Evolutionary conservation across 2,888 invertebrate genomes (phyloP), one percentile per base, ranked within the genome.

Genomic region (Lamellibrachia columna): DNA sequence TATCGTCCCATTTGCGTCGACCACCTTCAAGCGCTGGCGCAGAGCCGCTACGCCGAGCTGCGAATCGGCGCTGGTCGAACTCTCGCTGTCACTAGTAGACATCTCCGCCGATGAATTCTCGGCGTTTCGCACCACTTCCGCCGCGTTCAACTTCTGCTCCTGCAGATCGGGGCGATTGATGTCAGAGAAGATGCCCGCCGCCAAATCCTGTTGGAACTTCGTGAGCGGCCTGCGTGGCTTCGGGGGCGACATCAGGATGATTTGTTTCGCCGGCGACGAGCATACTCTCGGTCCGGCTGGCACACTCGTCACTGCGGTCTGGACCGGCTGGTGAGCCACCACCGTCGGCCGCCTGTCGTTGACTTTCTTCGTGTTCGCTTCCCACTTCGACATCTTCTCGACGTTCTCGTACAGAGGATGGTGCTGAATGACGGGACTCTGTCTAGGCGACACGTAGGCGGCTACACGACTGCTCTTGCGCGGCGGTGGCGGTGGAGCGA

Each of bases 401-500:
- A 75, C 75, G 75, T 75, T 75, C 75, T 75, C 75, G 75, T 75
- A 75, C 75, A 75, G 75, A 6, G 75, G 75, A n/a, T 75, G 75
- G n/a, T 75, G 75, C 75, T 75, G 75, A 15, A 75, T n/a, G 75
- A 75, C 75, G 75, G 75, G 75, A n/a, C 75, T 75, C 22, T 75
- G 75, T 75, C 75, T 11, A 2, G 75, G 75, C 75, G 75, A 75
- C 75, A 22, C 15, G 75, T 75, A 75, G 15, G 75, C 75, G 15
- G 22, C 75, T 3, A 75, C 75, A 22, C 75, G 75, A 75, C 75
- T 93, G 8, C 90, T 95, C 90, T 96, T 93, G 0, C 96, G 96
- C 15, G 96, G 96, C 52, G 96, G 96, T 6, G 96, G 96, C 11
- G 96, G 96, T 3, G 96, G 96, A 55, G 95, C 94, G 93, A 95